Evolutionary conservation across 2,797 vertebrate genomes (phyloP), one percentile per base, ranked within the genome.

Genomic region (Gobio occitaniae): DNA sequence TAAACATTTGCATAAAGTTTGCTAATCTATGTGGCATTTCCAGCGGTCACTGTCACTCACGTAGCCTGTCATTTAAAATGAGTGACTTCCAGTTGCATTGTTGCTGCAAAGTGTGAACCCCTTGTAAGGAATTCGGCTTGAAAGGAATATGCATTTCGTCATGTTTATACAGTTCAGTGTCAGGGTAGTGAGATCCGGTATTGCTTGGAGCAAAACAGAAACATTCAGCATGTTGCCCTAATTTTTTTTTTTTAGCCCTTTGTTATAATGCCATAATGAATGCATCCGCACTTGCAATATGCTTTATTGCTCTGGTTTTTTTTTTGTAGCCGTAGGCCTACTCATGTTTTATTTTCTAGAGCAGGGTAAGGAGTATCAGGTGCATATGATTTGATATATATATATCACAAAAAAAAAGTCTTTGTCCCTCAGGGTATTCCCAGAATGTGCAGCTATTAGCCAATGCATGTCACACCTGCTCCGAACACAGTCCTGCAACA

Each of bases 401-500:
- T 69, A 59, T 61, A 25, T 25, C 25, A 25, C 25, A 25, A 25
- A 25, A 25, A 25, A 71, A 12, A 2, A 65, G 75, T 84, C 54
- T 72, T 85, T 48, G 5, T 59, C 29, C 68, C 56, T 72, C 21
- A 15, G 83, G 77, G 21, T 48, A 71, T 80, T 78, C 29, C 17
- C 63, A 84, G 63, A 70, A 59, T 32, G 17, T 36, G 66, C 7
- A 47, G 25, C 38, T 25, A 82, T 82, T 74, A 65, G 52, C 25
- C 82, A 59, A 47, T 61, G 8, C 38, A 11, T 80, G 69, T 79
- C 44, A 72, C 68, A 79, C 56, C 76, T 84, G 76, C 75, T 70
- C 65, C 12, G 4, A 84, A 71, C 36, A 21, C 66, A 79, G 54
- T 52, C 13, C 52, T 59, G 66, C 76, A 65, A 19, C 44, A 63